Base-by-base conservation (phyloP, 1,140 invertebrate species). In the Plectus sambesii region DNA sequence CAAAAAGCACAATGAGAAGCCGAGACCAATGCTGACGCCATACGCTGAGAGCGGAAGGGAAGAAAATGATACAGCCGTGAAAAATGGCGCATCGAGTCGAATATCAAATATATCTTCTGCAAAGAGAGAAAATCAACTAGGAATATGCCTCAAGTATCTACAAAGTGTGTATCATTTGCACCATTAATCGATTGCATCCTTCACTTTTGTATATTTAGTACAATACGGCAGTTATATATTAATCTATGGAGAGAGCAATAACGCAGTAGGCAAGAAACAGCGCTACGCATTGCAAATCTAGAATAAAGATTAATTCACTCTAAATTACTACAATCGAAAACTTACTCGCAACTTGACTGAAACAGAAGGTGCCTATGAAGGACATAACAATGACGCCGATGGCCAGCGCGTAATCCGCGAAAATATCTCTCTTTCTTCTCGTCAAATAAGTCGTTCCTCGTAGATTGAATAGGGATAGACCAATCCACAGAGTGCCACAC, bases 361-460 rank as follows among this genome's bases (percentile, higher is more conserved):
- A 74, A n/a, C 68, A 44, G 44, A 60, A 69, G 27, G 65, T 66
- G 6, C 70, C 70, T 49, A 74, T 60, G 42, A 72, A 66, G 23
- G 71, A 59, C 64, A 73, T 70, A 26, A 72, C 40, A 5, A 75
- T 37, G 9, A 74, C 70, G n/a, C 69, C 62, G 2, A 72, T 51
- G 39, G 73, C 73, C 5, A 74, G 58, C 15, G 73, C 70, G 59
- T 72, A 75, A 54, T 74, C 72, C 5, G 71, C 66, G 20, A 75
- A 38, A 35, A 74, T 47, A 50, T 75, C 71, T 5, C 72, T 51
- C 45, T 72, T 74, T 8, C 58, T 55, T 36, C 65, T 66, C 43
- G 65, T 72, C 47, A 74, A 61, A 56, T 63, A 74, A 27, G 72
- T 71, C 20, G 71, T 72, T 59, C 68, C 71, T 19, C 70, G 70